Evolutionary conservation across 2,113 vertebrate genomes (phyloP), one percentile per base, ranked within the genome.

Genomic region (Balaeniceps rex): DNA sequence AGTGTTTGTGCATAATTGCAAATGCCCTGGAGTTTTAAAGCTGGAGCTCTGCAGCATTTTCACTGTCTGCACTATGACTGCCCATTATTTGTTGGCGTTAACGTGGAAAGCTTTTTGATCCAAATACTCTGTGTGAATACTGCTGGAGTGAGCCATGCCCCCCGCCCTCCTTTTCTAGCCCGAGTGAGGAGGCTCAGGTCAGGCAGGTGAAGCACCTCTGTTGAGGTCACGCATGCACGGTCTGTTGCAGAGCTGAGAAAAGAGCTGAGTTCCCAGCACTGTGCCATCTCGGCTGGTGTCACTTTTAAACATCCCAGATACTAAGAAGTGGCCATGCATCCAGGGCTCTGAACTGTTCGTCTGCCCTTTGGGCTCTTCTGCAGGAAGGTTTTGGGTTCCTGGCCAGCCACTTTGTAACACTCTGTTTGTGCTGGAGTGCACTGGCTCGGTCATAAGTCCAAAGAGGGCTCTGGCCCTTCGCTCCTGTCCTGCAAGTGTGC

Each of bases 371-470:
- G 66, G 60, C 40, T 64, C 38, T 77, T 10, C 54, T 65, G 70
- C 40, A 4, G 86, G 49, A 54, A 38, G 46, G 47, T 6, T 63
- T 44, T 68, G 83, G 51, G 52, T 49, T 92, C 64, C 68, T 51
- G 12, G 22, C 0, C 65, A 10, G 10, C 15, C 31, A 4, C 60
- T 70, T 77, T 19, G 15, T 26, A 5, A 49, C 0, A 14, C 46
- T 2, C 22, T 19, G 28, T 23, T 82, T 1, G 47, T 31, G 0
- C 52, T 24, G n/a, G 29, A 12, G 31, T 0, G n/a, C 24, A 7
- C 52, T 7, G 40, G 7, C 34, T 57, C 18, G 13, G 55, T 14
- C 79, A 9, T 10, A 10, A 0, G 4, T 31, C 65, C 60, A 2
- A 1, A 11, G 46, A 5, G 29, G 25, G 19, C 9, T n/a, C 69